A percentile compares a stretch with the other conserved stretches of the same genome.
Evolutionary conservation across 2,797 vertebrate species (phyloP).

Genomic region (Phrynocephalus forsythii): DNA sequence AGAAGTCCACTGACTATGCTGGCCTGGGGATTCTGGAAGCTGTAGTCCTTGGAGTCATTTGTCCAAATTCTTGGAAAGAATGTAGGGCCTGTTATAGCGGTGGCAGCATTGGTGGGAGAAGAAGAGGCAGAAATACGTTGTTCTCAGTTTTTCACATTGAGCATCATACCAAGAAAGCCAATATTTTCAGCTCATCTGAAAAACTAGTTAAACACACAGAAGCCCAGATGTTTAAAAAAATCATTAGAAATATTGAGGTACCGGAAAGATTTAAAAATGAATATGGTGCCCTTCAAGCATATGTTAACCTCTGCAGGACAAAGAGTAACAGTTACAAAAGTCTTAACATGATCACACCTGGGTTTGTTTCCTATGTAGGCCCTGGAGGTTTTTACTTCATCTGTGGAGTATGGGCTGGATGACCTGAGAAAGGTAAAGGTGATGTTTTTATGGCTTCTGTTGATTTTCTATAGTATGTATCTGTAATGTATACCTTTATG

Average conservation of each 20-base stretch:
- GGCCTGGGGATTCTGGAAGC: too few relatives aligned
- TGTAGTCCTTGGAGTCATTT: too few relatives aligned
- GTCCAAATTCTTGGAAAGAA: too few relatives aligned
- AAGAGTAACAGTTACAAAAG: neutral
- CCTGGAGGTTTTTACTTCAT: slow-evolving; percentile 61
- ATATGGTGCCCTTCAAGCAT: neutral
- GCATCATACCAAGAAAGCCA: neutral
- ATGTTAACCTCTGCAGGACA: neutral
- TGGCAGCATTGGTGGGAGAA: too few relatives aligned
- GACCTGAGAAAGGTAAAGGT: slow-evolving; percentile 59
- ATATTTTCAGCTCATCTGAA: neutral
- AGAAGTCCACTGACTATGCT: too few relatives aligned
- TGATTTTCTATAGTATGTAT: neutral
- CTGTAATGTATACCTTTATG: neutral
- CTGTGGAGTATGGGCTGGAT: slow-evolving; percentile 58
- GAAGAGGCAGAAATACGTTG: neutral
- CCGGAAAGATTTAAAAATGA: neutral
- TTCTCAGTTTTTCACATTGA: neutral
- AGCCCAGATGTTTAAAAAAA: neutral
- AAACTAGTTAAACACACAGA: neutral
- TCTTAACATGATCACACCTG: neutral
- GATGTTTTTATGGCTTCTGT: neutral
- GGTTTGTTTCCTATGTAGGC: slow-evolving; percentile 38
- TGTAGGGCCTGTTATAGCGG: too few relatives aligned
- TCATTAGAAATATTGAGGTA: neutral